Evolutionary conservation across 2,888 invertebrate genomes (phyloP).

Genomic region (Sphaeridia pumilis): DNA sequence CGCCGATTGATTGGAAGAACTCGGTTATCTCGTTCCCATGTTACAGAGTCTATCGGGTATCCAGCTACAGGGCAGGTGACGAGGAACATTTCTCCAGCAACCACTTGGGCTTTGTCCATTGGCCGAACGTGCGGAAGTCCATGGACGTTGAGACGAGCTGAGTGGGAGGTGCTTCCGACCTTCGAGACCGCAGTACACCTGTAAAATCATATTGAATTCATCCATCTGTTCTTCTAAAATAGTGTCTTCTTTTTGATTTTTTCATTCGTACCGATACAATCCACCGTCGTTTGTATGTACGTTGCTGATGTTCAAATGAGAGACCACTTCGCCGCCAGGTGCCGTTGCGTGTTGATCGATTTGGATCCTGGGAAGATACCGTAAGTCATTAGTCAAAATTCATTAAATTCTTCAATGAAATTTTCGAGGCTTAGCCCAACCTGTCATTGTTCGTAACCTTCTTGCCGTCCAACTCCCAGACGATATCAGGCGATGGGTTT

Average conservation of each 20-base stretch:
- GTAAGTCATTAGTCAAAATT: too few species aligned
- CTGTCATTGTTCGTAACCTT: slow-evolving; percentile 62
- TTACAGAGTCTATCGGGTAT: slow-evolving; percentile 66
- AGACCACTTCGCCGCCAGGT: slow-evolving; percentile 61
- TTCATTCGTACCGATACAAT: slow-evolving; percentile 52
- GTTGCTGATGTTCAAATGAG: slow-evolving; percentile 76
- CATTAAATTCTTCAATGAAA: neutral
- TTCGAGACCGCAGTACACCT: slow-evolving; percentile 61
- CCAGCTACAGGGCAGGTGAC: slow-evolving; percentile 76
- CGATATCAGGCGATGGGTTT: slow-evolving; percentile 86
- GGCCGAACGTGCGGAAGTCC: slow-evolving; percentile 78
- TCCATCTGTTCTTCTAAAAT: neutral
- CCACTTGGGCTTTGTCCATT: slow-evolving; percentile 86
- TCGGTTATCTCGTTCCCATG: slow-evolving; percentile 85
- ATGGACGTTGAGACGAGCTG: slow-evolving; percentile 76
- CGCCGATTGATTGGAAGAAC: slow-evolving; percentile 85
- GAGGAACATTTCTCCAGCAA: slow-evolving; percentile 78
- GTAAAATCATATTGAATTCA: neutral
- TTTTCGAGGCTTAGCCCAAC: slow-evolving; percentile 30
- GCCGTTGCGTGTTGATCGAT: slow-evolving; percentile 41
- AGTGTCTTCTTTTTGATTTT: neutral
- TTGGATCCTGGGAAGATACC: slow-evolving; percentile 38
- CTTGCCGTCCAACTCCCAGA: slow-evolving; percentile 82
- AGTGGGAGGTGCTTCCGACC: slow-evolving; percentile 75
- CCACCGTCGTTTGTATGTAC: slow-evolving; percentile 88